Base-by-base conservation (phyloP, 2,113 vertebrate species). In the Eretmochelys imbricata region DNA sequence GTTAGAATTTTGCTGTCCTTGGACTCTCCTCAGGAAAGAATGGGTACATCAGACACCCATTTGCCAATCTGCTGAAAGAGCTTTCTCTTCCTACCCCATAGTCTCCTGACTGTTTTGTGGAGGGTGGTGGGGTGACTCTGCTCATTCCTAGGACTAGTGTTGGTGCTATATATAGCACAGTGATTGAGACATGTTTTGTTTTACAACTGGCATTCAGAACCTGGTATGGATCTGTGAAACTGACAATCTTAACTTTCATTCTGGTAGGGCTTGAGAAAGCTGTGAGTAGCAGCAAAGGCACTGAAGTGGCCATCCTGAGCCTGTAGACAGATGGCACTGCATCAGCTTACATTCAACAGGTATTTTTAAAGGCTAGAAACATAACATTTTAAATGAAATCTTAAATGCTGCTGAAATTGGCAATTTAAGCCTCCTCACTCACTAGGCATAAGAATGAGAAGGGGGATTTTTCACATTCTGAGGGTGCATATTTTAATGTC, bases 161-260 rank as follows among this genome's bases (percentile, higher is more conserved):
- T n/a, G 31, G 14, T 69, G 35, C 65, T 69, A 69, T 7, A 69
- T n/a, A n/a, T n/a, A 35, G 29, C 35, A n/a, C n/a, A 69, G 51
- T 54, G 42, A 8, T 84, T 42, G 65, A 6, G 65, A 62, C 59
- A 24, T 75, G 1, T 80, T 92, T 95, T 50, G 20, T 27, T 89
- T 80, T 75, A 38, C 1, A 3, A 54, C 10, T 62, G 31, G 81
- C 38, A 22, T 0, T 1, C 87, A 46, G 4, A 87, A 25, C 17
- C 22, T 8, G 5, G 3, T 11, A 24, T 69, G 25, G 25, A 6
- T 88, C 91, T 31, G 1, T 78, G 50, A 59, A 80, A 76, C 57
- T 82, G 51, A 55, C 35, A n/a, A 1, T 69, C 27, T 82, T 72
- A 89, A 0, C 51, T 25, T 72, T 94, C 4, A 29, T 76, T 90